Conservation (phyloP, 2,113 vertebrate species). For the Sinosuthora webbiana region DNA sequence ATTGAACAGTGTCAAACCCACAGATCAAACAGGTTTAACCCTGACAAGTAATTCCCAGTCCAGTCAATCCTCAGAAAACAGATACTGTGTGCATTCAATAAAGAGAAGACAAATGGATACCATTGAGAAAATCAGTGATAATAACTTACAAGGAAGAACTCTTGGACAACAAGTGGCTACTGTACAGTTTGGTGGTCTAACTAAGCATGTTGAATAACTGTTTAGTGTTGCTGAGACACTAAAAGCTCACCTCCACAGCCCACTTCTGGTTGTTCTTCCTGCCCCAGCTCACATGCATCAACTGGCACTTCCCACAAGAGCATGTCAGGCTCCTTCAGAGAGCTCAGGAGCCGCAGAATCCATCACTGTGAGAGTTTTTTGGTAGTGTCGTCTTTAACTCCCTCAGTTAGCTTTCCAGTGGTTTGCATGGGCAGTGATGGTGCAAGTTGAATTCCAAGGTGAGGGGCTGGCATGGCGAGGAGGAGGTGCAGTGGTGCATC, state of each 20-base stretch:
- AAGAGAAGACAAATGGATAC: background rate
- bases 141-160: background rate
- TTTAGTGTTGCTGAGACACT: background rate
- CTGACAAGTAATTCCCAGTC: background rate
- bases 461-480: background rate
- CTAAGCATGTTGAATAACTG: background rate
- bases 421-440: background rate
- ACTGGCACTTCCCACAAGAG: background rate
- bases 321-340: background rate
- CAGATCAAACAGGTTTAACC: background rate
- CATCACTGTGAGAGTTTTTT: background rate
- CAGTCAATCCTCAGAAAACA: background rate
- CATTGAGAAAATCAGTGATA: background rate
- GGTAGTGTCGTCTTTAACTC: background rate
- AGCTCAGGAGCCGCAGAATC: background rate
- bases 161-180: background rate
- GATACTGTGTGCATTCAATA: background rate
- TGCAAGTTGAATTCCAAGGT: background rate
- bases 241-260: background rate
- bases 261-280: background rate
- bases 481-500: background rate
- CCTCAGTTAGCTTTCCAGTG: background rate
- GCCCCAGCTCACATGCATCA: background rate
- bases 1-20: background rate
- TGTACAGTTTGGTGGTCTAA: background rate